Evolutionary conservation across 23 tunicate species (phyloP), one percentile per base, ranked within the genome.

Genomic region (Aplidium turbinatum): DNA sequence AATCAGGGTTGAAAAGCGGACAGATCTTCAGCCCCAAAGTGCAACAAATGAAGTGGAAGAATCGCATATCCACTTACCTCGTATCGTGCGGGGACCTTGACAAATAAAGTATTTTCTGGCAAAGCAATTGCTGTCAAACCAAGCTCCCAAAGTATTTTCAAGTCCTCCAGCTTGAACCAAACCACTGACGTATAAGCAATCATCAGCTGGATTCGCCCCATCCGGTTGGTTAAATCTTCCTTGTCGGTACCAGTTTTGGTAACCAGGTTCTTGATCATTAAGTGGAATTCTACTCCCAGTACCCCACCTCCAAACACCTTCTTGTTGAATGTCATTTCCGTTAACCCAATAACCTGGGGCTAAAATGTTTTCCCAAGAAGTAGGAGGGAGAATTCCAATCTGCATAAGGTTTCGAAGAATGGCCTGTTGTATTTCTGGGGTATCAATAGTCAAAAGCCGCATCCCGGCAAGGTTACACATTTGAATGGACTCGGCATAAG

Each of bases 271-370:
- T 2, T 35, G 26, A 1, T 64, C 53, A 32, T 42, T 1, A 1
- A 16, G 18, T 26, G 83, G 75, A 19, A 78, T 66, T 9, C 2
- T 9, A 23, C 35, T 1, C 4, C 77, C 79, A 28, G 47, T 53
- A 33, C 4, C 24, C 87, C 87, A 81, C 22, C 23, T 4, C 87
- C 87, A 81, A 1, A n/a, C 24, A 0, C 79, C 79, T 34, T 72
- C 87, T 1, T 0, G 31, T 11, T 20, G 27, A n/a, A 72, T 27
- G 50, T 81, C 87, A 18, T 57, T 58, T 31, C 87, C 87, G 9
- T 63, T 73, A 36, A 72, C n/a, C 87, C 87, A 81, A 32, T 81
- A 81, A 25, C 87, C 87, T 22, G 72, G 72, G 4, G 63, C 79
- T 31, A 58, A 47, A 9, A 22, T 22, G 35, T 23, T n/a, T 16